Conservation (phyloP, 2,888 invertebrate genomes). For the Athalia rosae region DNA sequence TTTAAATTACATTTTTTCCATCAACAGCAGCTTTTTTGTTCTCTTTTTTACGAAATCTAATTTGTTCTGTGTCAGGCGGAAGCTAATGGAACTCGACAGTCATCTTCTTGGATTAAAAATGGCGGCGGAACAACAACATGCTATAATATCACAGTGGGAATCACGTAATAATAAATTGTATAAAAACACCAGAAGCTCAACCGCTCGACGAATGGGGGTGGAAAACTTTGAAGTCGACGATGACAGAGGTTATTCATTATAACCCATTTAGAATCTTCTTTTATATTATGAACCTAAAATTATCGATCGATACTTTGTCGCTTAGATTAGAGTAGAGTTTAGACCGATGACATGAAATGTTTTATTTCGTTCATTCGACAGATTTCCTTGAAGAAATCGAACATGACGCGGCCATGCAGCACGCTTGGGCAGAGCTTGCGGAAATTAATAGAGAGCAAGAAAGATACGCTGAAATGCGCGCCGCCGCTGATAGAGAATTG, state of each 20-base stretch:
- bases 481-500: slow-evolving; percentile 86
- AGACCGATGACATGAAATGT: neutral
- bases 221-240: slow-evolving; percentile 60
- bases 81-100: slow-evolving; percentile 93
- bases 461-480: slow-evolving; percentile 84
- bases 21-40: neutral
- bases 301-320: too few species aligned
- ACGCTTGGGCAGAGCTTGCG: slow-evolving; percentile 89
- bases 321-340: too few species aligned
- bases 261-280: neutral
- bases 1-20: slow-evolving; percentile 2
- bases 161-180: slow-evolving; percentile 86
- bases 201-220: slow-evolving; percentile 60
- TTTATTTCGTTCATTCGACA: slow-evolving; percentile 23
- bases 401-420: slow-evolving; percentile 83
- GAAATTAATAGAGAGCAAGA: slow-evolving; percentile 92
- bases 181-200: slow-evolving; percentile 76
- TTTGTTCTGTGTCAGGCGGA: slow-evolving; percentile 74
- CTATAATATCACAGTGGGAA: slow-evolving; percentile 93
- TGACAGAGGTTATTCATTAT: slow-evolving; percentile 56
- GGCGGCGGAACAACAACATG: slow-evolving; percentile 91
- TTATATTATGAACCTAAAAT: too few species aligned
- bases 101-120: slow-evolving; percentile 89
- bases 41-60: neutral
- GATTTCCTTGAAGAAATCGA: slow-evolving; percentile 72